Evolutionary conservation across 1,140 invertebrate genomes (phyloP).

Genomic region (Vollenhovia emeryi): DNA sequence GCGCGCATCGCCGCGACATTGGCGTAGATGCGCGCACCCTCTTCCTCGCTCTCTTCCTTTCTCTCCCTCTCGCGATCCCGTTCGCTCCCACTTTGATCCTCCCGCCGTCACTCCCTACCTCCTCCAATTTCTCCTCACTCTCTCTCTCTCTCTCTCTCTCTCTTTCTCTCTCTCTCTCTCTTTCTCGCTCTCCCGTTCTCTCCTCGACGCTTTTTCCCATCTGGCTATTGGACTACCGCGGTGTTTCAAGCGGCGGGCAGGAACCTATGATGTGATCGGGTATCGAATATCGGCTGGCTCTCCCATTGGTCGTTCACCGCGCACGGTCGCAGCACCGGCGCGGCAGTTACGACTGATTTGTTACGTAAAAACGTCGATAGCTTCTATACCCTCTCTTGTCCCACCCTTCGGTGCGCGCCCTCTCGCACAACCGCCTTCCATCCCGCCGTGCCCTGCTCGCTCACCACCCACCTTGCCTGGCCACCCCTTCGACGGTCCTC

Average conservation of each 20-base stretch:
- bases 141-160: constrained; percentile 69
- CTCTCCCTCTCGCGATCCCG: constrained; percentile 65
- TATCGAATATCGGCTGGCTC: constrained; percentile 85
- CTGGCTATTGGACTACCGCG: constrained; percentile 83
- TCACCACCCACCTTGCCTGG: constrained; percentile 69
- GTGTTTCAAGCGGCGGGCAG: constrained; percentile 78
- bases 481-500: constrained; percentile 74
- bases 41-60: constrained; percentile 64
- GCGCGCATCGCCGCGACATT: constrained; percentile 68
- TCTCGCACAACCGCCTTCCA: constrained; percentile 58
- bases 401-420: constrained; percentile 68
- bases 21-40: constrained; percentile 68
- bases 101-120: constrained; percentile 75
- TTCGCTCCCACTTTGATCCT: constrained; percentile 65
- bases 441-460: constrained; percentile 45
- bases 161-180: constrained; percentile 62
- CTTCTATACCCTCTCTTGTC: constrained; percentile 81
- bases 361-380: constrained; percentile 86
- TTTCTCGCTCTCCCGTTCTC: constrained; percentile 68
- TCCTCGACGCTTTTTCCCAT: constrained; percentile 82
- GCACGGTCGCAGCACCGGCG: constrained; percentile 81
- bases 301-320: constrained; percentile 83
- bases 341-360: constrained; percentile 85
- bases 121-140: constrained; percentile 66
- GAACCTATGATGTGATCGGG: constrained; percentile 85